Conservation (phyloP, 2,113 vertebrate species). For the Psophia crepitans region DNA sequence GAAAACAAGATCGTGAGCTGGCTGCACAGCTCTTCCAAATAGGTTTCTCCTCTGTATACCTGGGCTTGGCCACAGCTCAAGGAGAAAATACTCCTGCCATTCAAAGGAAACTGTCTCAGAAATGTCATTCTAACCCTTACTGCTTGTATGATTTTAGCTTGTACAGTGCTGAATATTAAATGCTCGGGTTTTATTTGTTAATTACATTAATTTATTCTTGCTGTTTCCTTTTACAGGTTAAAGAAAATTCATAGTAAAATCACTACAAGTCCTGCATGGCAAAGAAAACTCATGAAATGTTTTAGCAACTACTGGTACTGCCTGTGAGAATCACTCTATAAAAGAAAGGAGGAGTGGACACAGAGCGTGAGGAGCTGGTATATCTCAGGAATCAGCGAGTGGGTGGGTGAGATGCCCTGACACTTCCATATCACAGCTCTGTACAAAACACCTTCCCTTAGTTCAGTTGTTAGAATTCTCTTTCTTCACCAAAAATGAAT, state of each 20-base stretch:
- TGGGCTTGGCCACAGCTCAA: neutral
- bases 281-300: neutral
- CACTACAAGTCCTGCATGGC: neutral
- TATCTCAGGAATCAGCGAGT: fast-evolving
- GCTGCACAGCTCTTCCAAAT: neutral
- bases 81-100: neutral
- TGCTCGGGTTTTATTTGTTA: fast-evolving
- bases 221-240: neutral
- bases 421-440: neutral
- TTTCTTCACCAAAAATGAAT: neutral
- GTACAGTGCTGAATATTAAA: neutral
- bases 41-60: neutral
- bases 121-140: neutral
- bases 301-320: neutral
- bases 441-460: neutral
- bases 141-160: neutral
- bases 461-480: neutral
- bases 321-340: neutral
- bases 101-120: neutral
- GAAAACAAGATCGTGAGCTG: neutral
- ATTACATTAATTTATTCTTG: neutral
- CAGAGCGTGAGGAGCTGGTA: neutral
- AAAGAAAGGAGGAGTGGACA: neutral
- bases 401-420: neutral
- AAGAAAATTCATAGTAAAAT: neutral